Base-by-base conservation (phyloP, 2,888 invertebrate genomes). In the Leptinotarsa rubiginosa region DNA sequence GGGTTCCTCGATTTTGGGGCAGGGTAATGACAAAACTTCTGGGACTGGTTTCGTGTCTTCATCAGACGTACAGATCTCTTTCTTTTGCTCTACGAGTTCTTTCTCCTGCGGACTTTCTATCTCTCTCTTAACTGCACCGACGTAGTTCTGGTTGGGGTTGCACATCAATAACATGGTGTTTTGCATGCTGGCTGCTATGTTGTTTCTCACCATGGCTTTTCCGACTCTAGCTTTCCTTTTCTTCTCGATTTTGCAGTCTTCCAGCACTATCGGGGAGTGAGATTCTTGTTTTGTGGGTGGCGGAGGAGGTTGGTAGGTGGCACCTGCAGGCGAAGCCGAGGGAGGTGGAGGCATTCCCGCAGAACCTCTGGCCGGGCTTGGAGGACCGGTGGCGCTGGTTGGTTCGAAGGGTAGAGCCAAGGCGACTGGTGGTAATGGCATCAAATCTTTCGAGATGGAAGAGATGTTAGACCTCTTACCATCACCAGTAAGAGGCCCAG, bases 401-500 rank as follows among this genome's bases (percentile, higher is more conserved):
- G 89, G 89, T 81, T 89, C 90, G 79, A 88, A 81, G 3, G 89
- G 89, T 67, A 89, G 85, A 22, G 89, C 89, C 78, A 90, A 84
- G 64, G 89, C 89, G 69, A 89, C 89, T 49, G 89, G 88, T 68
- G 88, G 88, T 70, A 88, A 85, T 47, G 87, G 86, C 81, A 87
- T 84, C 62, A 87, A 86, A 79, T 88, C 87, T 84, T 88, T 88
- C 80, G 87, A 85, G 78, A 87, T 85, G 75, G 84, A 82, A 75
- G 85, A 81, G 79, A 87, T 86, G 82, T 86, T 86, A 84, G 88
- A 88, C 88, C 88, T 90, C 92, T 95, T 95, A 94, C 94, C 93
- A 93, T 95, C 95, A 95, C 96, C 96, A 96, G 95, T 95, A 96
- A 95, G 96, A 95, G 96, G 96, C 93, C 96, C 96, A 96, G 96